Evolutionary conservation across 2,888 invertebrate genomes (phyloP), one percentile per base, ranked within the genome.

Genomic region (Pachycephus smyrnensis): DNA sequence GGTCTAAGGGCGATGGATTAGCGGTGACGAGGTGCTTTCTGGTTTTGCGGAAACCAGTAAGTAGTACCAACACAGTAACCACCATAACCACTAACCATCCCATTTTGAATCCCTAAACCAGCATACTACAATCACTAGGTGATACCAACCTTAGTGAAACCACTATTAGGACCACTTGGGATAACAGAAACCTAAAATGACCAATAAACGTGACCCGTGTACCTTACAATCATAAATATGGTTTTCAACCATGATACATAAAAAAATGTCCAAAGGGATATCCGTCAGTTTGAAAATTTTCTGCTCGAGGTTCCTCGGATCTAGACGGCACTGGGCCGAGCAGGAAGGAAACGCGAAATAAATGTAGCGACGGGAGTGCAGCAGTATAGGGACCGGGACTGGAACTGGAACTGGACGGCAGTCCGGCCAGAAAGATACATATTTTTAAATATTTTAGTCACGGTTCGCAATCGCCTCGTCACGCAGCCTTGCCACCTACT

Each of bases 361-460:
- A 91, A 91, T 90, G 91, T 89, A 89, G 88, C 88, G 86, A 86
- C 88, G 71, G 78, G 68, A 76, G 78, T 78, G 78, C 82, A 81
- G 82, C 82, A 83, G 81, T 76, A 84, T 80, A 75, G 78, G 85
- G 86, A 86, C 85, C 86, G 84, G 85, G 84, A 86, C 86, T 87
- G 89, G 89, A 89, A 90, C 90, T 89, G 89, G 89, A 89, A 89
- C 90, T 89, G 90, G 90, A 90, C 90, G 89, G 88, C 88, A 91
- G 90, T 89, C 90, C 90, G 90, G 89, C 89, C 90, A 91, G 91
- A 91, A 91, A 91, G 91, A 91, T 91, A 91, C 91, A 91, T 91
- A 91, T 91, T 91, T 91, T 91, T 91, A 90, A 91, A 91, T 91
- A 91, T 90, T 91, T 91, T 91, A 91, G 91, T 91, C 91, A 91